These are phyloP conservation scores for Drosophila micromelanica DNA, from an alignment of 1,140 invertebrate species.

Conservation along the genomic window DNA sequence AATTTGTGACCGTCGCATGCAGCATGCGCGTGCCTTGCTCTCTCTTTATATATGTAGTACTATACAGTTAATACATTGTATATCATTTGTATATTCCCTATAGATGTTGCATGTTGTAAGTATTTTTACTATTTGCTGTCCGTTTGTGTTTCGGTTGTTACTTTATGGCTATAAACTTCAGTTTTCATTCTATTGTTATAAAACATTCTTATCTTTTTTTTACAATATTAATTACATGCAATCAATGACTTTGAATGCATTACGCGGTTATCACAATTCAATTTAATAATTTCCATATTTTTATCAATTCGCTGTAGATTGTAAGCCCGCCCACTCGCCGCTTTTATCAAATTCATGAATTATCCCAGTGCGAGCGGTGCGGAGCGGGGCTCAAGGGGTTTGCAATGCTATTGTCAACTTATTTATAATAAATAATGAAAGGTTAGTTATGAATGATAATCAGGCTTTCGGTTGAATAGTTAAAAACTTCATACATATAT, in stretches of 20 bases:
- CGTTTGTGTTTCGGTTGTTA: slow-evolving; percentile 31
- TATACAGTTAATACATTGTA: slow-evolving; percentile 48
- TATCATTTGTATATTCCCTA: slow-evolving; percentile 34
- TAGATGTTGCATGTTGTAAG: slow-evolving; percentile 29
- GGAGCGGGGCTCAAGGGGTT: slow-evolving; percentile 19
- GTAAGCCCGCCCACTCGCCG: not conserved
- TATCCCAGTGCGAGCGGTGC: slow-evolving; percentile 27
- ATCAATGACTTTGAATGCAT: slow-evolving; percentile 76
- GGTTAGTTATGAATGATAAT: slow-evolving; percentile 55
- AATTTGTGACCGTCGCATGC: slow-evolving; percentile 74
- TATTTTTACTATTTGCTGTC: slow-evolving; percentile 28
- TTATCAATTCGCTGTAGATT: slow-evolving; percentile 41
- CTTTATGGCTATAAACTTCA: slow-evolving; percentile 48
- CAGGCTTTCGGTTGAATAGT: slow-evolving; percentile 60
- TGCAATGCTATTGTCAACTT: slow-evolving; percentile 64
- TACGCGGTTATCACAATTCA: slow-evolving; percentile 73
- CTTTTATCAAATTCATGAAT: slow-evolving; percentile 14
- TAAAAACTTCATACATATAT: slow-evolving; percentile 52
- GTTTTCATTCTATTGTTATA: slow-evolving; percentile 15
- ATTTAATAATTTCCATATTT: slow-evolving; percentile 64
- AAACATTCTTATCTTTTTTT: slow-evolving; percentile 18
- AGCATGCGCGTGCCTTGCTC: slow-evolving; percentile 84
- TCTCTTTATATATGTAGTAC: slow-evolving; percentile 38
- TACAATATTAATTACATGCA: slow-evolving; percentile 52
- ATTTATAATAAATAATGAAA: slow-evolving; percentile 59